phyloP scores from a whole-genome alignment of 2,888 invertebrate genomes.

The Mechanitis messenoides region DNA sequence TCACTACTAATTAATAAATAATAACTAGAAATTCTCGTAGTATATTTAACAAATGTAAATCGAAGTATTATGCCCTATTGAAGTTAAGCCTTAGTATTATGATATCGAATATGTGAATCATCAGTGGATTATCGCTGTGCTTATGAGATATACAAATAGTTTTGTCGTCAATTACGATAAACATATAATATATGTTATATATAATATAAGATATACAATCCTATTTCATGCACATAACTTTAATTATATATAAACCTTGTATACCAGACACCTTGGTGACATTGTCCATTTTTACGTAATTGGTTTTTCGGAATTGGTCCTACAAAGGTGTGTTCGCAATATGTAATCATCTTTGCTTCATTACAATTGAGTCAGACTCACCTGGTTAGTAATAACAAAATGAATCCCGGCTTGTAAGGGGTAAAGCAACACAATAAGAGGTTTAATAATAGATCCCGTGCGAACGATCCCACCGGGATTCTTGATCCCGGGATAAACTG shows the following conservation, averaged over 20 bases:
- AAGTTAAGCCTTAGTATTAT: slow-evolving; percentile 9
- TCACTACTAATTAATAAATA: too few relatives aligned
- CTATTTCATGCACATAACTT: neutral
- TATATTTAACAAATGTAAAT: slow-evolving; percentile 18
- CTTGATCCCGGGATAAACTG: slow-evolving; percentile 19
- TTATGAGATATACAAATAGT: neutral
- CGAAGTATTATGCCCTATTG: slow-evolving; percentile 23
- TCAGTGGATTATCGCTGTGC: slow-evolving; percentile 11
- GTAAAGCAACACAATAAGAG: slow-evolving; percentile 22
- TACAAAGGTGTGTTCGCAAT: neutral
- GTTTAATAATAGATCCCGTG: slow-evolving; percentile 20
- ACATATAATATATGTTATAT: neutral
- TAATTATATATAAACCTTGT: neutral
- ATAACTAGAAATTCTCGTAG: too few relatives aligned
- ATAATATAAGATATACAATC: neutral
- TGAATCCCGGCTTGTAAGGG: slow-evolving; percentile 18
- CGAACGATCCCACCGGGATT: slow-evolving; percentile 15
- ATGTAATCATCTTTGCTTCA: slow-evolving; percentile 3
- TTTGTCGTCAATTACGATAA: neutral
- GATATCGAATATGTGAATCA: neutral
- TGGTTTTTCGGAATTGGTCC: too few relatives aligned
- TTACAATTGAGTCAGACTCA: slow-evolving; percentile 4
- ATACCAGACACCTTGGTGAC: too few relatives aligned
- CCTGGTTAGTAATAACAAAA: slow-evolving; percentile 19
- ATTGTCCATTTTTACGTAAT: too few relatives aligned